A percentile compares a stretch with the other conserved stretches of the same genome.
Conservation (phyloP, 2,113 vertebrate species). For the Rhinoptilus africanus region DNA sequence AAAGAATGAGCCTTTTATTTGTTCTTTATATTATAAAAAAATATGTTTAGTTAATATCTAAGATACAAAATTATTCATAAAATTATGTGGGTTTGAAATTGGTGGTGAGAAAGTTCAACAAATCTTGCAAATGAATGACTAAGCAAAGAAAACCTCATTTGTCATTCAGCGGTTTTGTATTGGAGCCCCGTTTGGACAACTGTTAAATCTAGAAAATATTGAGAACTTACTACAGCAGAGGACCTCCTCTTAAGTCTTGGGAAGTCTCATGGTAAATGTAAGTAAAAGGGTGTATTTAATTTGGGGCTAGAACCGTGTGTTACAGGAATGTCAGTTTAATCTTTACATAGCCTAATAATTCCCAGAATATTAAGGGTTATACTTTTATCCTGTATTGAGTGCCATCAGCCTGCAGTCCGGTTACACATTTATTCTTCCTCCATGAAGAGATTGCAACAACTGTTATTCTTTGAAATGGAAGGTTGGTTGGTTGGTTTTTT, state of each 20-base stretch:
- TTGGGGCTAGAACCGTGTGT: background rate
- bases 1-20: background rate
- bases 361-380: background rate
- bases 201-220: background rate
- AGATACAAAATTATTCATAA: background rate
- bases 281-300: background rate
- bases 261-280: background rate
- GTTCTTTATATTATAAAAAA: background rate
- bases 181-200: background rate
- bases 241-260: background rate
- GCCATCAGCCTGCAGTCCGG: background rate
- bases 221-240: background rate
- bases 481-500: rapidly evolving
- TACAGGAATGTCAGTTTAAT: background rate
- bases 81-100: background rate
- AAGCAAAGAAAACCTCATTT: background rate
- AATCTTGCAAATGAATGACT: background rate
- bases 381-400: background rate
- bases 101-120: background rate
- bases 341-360: background rate
- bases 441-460: background rate
- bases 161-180: background rate
- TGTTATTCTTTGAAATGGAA: background rate
- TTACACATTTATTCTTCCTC: background rate
- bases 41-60: background rate